Evolutionary conservation across 1,140 invertebrate species (phyloP), one percentile per base, ranked within the genome.

Genomic region (Spodoptera frugiperda): DNA sequence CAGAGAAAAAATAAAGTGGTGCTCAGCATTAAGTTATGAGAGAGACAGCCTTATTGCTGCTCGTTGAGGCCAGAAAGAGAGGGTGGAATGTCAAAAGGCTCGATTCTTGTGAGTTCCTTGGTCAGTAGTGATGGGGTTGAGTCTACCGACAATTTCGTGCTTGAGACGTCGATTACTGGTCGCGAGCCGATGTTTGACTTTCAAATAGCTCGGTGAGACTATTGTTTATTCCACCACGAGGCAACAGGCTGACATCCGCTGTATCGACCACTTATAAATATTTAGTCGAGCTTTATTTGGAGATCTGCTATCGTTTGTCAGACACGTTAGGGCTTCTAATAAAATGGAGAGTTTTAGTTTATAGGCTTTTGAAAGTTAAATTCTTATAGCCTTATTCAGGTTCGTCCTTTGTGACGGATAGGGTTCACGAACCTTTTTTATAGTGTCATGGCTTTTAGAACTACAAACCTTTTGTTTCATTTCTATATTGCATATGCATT

Each of bases 141-240:
- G 78, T 82, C 80, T 82, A 84, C 87, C 81, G 86, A 86, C 81
- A 81, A 87, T 88, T 85, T 85, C 79, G 89, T 89, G 85, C 84
- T 91, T 89, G 87, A 91, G 87, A 89, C 84, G 87, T 90, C 88
- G 87, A 92, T 92, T 91, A 89, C 89, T 83, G 76, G 76, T 71
- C 57, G 76, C 79, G 57, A 84, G 68, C 67, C 84, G 82, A 86
- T 89, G 84, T 86, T 92, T 89, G 88, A 90, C 87, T 91, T 92
- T 90, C 87, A 90, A 92, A 90, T 92, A 86, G 82, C 82, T 82
- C 75, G 81, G 76, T 63, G 80, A 72, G 80, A 75, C 83, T 84
- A 84, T 89, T 91, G 89, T 90, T 88, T 89, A 90, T 90, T 79
- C 82, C 76, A 80, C 79, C 80, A 79, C 79, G 81, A 85, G 74